Evolutionary conservation across 2,888 invertebrate genomes (phyloP).

Genomic region (Invenusta paracnida): DNA sequence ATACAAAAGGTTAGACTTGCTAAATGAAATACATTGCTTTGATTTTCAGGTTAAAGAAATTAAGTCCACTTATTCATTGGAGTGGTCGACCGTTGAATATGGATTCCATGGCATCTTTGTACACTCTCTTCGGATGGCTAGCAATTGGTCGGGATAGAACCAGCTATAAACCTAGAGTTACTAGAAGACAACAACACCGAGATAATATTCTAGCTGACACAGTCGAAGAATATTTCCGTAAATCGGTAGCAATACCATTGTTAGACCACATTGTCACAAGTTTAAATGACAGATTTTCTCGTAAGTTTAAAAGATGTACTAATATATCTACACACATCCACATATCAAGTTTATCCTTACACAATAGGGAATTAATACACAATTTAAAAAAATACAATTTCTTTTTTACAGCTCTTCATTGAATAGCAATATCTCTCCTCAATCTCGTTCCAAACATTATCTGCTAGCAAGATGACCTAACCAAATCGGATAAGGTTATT

Average conservation of each 20-base stretch:
- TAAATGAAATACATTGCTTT: conserved; percentile 12
- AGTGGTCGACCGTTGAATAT: conserved; percentile 3
- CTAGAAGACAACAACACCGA: conserved; percentile 4
- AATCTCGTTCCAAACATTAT: conserved; percentile 28
- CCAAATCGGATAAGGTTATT: conserved; percentile 18
- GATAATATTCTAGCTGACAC: conserved; percentile 18
- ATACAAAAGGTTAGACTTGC: conserved; percentile 18
- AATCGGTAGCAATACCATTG: conserved; percentile 17
- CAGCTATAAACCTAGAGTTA: conserved; percentile 16
- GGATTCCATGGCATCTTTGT: conserved; percentile 29
- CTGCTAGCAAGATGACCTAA: conserved; percentile 20
- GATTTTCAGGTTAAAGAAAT: conserved; percentile 21
- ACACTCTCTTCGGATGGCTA: conserved; percentile 16
- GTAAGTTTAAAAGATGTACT: conserved; percentile 1
- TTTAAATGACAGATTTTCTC: conserved; percentile 26
- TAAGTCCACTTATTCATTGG: conserved; percentile 12
- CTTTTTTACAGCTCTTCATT: conserved; percentile 23
- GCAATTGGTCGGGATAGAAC: conserved; percentile 16
- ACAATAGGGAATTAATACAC: conserved; percentile 19
- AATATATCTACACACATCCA: conserved; percentile 18
- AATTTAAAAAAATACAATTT: neutral
- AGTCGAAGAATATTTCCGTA: conserved; percentile 5
- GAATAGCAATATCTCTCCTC: neutral
- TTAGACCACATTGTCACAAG: conserved; percentile 18
- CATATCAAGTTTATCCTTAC: conserved; percentile 25